phyloP scores from a whole-genome alignment of 2,113 vertebrate species.

The Ondatra zibethicus region DNA sequence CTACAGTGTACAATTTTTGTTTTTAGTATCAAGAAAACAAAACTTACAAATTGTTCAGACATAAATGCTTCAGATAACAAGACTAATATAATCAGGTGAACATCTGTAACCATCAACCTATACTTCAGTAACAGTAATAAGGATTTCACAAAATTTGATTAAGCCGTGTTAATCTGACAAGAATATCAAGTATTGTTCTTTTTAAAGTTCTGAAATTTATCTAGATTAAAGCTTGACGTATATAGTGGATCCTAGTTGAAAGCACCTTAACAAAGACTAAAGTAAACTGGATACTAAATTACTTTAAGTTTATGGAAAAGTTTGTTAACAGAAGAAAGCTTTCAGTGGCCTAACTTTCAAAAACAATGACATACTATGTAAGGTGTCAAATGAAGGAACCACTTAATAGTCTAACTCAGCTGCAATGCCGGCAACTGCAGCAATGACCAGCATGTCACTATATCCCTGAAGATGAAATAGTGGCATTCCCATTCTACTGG shows the following conservation, averaged over 20 bases:
- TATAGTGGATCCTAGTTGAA: not conserved
- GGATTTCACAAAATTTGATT: not conserved
- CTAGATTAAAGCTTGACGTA: not conserved
- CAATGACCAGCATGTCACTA: not conserved
- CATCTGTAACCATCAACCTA: not conserved
- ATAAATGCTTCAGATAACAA: not conserved
- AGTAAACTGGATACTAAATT: not conserved
- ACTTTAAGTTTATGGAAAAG: not conserved
- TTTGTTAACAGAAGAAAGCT: not conserved
- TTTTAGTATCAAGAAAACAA: not conserved
- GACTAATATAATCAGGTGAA: not conserved
- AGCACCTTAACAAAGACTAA: not conserved
- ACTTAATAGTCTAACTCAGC: not conserved
- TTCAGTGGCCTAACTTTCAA: not conserved
- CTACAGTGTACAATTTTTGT: not conserved
- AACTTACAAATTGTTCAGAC: not conserved
- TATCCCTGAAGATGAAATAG: not conserved
- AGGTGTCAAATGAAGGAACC: not conserved
- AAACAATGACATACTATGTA: not conserved
- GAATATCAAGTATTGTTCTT: not conserved
- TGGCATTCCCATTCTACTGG: not conserved
- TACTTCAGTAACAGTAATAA: not conserved
- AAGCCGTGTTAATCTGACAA: not conserved
- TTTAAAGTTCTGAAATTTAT: not conserved
- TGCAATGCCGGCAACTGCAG: not conserved